phyloP scores from a whole-genome alignment of 2,113 vertebrate species.

The Sminthopsis crassicaudata region DNA sequence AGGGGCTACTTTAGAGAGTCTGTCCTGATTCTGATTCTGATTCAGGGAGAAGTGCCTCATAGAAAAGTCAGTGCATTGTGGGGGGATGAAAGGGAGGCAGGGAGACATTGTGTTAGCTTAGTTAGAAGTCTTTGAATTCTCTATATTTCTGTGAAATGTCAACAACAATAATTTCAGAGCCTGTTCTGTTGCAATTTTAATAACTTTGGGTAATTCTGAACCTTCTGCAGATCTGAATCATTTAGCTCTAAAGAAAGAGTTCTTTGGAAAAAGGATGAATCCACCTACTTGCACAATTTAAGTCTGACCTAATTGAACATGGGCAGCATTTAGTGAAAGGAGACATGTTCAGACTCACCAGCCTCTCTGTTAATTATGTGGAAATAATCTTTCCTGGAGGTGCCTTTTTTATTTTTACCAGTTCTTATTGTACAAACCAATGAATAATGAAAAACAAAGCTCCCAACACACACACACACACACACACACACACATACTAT shows the following conservation, averaged over 20 bases:
- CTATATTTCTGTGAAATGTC: not conserved
- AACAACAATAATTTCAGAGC: not conserved
- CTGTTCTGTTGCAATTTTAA: not conserved
- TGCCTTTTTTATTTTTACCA: not conserved
- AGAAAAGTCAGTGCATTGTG: not conserved
- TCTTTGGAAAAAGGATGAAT: not conserved
- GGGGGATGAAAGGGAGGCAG: not conserved
- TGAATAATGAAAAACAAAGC: not conserved
- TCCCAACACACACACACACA: too few species aligned
- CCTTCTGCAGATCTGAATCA: constrained; percentile 10
- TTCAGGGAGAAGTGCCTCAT: constrained; percentile 30
- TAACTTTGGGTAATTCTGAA: constrained; percentile 11
- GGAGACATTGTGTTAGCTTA: not conserved
- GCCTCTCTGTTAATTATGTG: not conserved
- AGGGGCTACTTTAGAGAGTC: not conserved
- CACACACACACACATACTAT: not conserved
- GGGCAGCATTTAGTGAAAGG: not conserved
- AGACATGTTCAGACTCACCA: not conserved
- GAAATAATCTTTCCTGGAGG: not conserved
- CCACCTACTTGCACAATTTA: not conserved
- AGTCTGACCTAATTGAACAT: constrained; percentile 31
- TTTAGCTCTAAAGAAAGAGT: constrained; percentile 28
- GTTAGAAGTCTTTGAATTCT: constrained; percentile 18
- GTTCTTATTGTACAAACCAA: not conserved
- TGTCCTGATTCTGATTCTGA: not conserved